Conservation (phyloP, 2,888 invertebrate genomes). For the Helleia helle region DNA sequence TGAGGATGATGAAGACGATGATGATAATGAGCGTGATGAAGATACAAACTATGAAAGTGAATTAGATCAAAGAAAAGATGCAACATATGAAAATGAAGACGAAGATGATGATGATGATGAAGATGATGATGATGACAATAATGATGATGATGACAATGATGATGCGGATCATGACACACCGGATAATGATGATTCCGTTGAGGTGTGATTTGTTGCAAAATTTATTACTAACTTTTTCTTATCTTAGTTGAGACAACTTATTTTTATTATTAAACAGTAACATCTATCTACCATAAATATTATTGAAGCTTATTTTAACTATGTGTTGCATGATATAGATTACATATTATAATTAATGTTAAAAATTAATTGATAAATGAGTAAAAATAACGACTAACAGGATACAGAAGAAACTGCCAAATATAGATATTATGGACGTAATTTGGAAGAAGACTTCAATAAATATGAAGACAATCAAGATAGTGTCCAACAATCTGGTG, state of each 20-base stretch:
- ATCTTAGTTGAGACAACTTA: background rate
- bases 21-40: conserved; percentile 24
- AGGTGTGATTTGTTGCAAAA: conserved; percentile 9
- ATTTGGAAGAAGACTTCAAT: conserved; percentile 26
- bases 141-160: conserved; percentile 28
- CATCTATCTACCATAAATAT: background rate
- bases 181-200: conserved; percentile 28
- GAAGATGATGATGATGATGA: conserved; percentile 26
- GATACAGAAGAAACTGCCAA: conserved; percentile 25
- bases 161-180: conserved; percentile 29
- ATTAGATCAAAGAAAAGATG: conserved; percentile 26
- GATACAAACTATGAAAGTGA: conserved; percentile 22
- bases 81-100: conserved; percentile 28
- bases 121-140: conserved; percentile 25
- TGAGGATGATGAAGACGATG: conserved; percentile 23
- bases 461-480: conserved; percentile 28
- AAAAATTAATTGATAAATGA: background rate
- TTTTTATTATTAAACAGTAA: background rate
- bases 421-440: conserved; percentile 29
- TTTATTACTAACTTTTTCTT: background rate
- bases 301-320: background rate
- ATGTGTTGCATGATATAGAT: conserved; percentile 1
- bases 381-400: background rate
- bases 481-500: conserved; percentile 26
- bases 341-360: background rate